A percentile compares a stretch with the other conserved stretches of the same genome.
These are phyloP conservation scores for Labia minor DNA, from an alignment of 2,888 invertebrate genomes.

Conservation along the genomic window DNA sequence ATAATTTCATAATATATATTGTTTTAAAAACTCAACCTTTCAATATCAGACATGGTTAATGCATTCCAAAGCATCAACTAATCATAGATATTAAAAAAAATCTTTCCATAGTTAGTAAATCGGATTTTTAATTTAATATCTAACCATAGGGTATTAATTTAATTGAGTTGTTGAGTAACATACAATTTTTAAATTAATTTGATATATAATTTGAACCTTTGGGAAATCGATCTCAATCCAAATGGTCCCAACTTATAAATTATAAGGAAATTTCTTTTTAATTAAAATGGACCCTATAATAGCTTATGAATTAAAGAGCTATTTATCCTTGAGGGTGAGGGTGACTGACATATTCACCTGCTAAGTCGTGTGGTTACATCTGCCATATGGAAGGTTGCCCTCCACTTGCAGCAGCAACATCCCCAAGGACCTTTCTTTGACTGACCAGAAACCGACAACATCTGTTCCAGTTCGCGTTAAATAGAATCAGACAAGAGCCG, in stretches of 20 bases:
- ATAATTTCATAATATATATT: no score
- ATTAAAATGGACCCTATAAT: not conserved
- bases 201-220: no score
- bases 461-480: slow-evolving; percentile 3
- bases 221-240: not conserved
- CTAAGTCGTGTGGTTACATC: slow-evolving; percentile 22
- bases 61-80: no score
- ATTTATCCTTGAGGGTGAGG: not conserved
- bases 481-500: not conserved
- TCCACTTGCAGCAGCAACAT: not conserved
- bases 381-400: slow-evolving; percentile 22
- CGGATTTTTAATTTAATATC: no score
- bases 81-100: no score
- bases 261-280: not conserved
- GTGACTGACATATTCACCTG: not conserved
- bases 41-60: no score
- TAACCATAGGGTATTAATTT: no score
- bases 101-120: no score
- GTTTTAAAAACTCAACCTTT: no score
- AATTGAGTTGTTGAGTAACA: no score
- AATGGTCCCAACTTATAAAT: no score
- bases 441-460: slow-evolving; percentile 13
- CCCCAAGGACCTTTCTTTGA: not conserved
- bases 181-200: no score
- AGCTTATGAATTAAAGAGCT: not conserved